Percentiles rank a stretch among this genome's conserved stretches.
phyloP scores from a whole-genome alignment of 2,888 invertebrate species.

The Acheta domesticus region DNA sequence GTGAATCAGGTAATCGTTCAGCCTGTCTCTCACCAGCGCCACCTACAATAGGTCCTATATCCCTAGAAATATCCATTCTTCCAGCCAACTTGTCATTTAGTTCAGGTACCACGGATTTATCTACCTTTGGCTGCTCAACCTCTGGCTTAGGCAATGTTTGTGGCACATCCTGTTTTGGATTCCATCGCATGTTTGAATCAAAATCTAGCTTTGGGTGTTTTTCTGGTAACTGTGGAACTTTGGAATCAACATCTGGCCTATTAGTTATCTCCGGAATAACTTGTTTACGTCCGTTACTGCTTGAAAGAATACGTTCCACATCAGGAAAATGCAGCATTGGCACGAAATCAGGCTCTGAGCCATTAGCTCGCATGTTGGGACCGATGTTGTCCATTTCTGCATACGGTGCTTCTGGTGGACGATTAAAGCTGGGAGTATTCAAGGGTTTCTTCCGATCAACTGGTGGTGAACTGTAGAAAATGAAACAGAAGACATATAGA shows the following conservation, averaged over 20 bases:
- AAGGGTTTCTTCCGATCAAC: conserved; percentile 38
- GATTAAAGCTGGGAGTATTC: conserved; percentile 38
- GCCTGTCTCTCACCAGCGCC: conserved; percentile 37
- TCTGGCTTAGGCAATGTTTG: conserved; percentile 29
- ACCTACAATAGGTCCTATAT: conserved; percentile 35
- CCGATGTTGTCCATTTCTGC: conserved; percentile 38
- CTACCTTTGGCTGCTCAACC: conserved; percentile 38
- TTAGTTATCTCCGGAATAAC: conserved; percentile 27
- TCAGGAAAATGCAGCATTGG: conserved; percentile 74
- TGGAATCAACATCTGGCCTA: conserved; percentile 42
- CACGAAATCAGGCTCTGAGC: conserved; percentile 56
- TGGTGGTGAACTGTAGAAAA: conserved; percentile 28
- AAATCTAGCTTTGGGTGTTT: conserved; percentile 43
- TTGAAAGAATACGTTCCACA: conserved; percentile 79
- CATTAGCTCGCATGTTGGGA: conserved; percentile 39
- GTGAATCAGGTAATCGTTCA: conserved; percentile 45
- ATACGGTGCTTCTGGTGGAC: conserved; percentile 35
- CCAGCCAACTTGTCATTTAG: conserved; percentile 38
- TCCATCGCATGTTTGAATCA: conserved; percentile 26
- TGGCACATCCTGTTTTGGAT: conserved; percentile 28
- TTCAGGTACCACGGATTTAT: conserved; percentile 35
- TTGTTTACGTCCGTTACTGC: conserved; percentile 73
- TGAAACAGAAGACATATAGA: not conserved
- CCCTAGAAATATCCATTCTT: conserved; percentile 41
- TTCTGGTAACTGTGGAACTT: conserved; percentile 60